Evolutionary conservation across 2,888 invertebrate genomes (phyloP).

Genomic region (Arctia plantaginis): DNA sequence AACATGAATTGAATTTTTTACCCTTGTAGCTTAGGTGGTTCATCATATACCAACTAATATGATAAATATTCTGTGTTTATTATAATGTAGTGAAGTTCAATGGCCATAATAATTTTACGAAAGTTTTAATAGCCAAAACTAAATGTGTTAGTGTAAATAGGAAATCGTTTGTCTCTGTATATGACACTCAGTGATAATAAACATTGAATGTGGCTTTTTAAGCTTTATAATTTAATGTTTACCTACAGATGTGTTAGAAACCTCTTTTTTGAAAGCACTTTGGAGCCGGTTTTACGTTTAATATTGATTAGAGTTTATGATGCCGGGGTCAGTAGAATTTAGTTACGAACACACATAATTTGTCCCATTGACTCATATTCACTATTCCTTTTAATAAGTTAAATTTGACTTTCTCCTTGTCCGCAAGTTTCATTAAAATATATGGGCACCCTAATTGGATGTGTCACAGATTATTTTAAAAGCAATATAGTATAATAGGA

Average conservation of each 20-base stretch:
- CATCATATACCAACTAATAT: neutral
- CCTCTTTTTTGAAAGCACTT: constrained; percentile 62
- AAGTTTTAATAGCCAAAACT: neutral
- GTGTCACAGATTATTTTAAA: constrained; percentile 30
- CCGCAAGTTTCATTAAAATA: constrained; percentile 37
- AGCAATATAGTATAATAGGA: neutral
- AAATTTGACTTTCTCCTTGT: constrained; percentile 41
- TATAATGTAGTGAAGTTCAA: neutral
- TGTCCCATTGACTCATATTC: constrained; percentile 51
- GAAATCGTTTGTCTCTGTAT: constrained; percentile 34
- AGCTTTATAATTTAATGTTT: constrained; percentile 37
- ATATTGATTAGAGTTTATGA: constrained; percentile 62
- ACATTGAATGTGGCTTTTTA: constrained; percentile 29
- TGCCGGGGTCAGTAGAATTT: constrained; percentile 68
- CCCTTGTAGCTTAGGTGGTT: neutral
- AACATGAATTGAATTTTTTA: too few relatives aligned
- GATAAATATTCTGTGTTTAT: neutral
- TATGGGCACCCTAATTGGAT: constrained; percentile 41
- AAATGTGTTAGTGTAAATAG: constrained; percentile 17
- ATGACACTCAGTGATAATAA: constrained; percentile 25
- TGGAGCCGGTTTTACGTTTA: constrained; percentile 65
- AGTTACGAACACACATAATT: constrained; percentile 36
- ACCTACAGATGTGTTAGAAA: constrained; percentile 53
- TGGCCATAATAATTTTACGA: neutral
- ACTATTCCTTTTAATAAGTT: constrained; percentile 35